phyloP scores from a whole-genome alignment of 1,140 invertebrate genomes.

The Charaxes varanes region DNA sequence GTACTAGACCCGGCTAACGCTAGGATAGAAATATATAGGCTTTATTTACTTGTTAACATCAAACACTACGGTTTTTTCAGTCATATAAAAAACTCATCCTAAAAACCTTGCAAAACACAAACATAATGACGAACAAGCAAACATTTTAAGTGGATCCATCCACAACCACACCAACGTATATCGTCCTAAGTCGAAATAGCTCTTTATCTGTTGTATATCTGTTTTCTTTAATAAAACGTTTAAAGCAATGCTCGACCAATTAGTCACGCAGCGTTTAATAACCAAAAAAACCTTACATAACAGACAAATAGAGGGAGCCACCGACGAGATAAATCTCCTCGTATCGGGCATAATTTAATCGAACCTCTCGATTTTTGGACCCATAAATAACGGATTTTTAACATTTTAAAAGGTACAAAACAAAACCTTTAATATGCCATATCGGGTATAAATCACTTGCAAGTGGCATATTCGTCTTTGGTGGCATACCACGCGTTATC shows the following conservation, averaged over 20 bases:
- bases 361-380: constrained; percentile 60
- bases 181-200: no score
- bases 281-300: constrained; percentile 19
- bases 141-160: no score
- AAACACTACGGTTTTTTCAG: no score
- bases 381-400: constrained; percentile 67
- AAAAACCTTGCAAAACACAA: no score
- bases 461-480: constrained; percentile 64
- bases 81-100: no score
- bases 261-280: constrained; percentile 25
- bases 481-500: constrained; percentile 37
- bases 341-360: constrained; percentile 60
- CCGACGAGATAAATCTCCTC: constrained; percentile 46
- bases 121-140: no score
- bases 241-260: constrained; percentile 18
- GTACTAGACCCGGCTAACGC: no score
- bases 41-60: no score
- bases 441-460: constrained; percentile 61
- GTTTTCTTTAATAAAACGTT: no score
- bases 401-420: constrained; percentile 62
- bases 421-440: constrained; percentile 65
- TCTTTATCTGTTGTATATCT: no score
- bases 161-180: no score
- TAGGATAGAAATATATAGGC: no score
- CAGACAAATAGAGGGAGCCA: constrained; percentile 39